phyloP scores from a whole-genome alignment of 2,113 vertebrate species.

The Motacilla tschutschensis region DNA sequence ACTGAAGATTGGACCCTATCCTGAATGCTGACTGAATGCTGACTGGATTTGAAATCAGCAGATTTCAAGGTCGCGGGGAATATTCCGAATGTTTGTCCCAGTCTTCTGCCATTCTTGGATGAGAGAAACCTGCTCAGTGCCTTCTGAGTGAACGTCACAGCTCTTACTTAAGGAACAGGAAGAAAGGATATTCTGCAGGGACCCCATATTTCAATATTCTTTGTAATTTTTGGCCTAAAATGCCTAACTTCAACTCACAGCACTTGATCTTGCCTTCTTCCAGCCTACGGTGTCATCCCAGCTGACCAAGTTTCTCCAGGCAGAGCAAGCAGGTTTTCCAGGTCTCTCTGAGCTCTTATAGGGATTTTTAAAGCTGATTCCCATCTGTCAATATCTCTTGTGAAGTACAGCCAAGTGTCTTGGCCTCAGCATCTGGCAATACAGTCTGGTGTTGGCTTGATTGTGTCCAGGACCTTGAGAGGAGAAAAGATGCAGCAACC shows the following conservation, averaged over 20 bases:
- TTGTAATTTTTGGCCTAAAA: neutral
- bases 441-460: neutral
- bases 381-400: neutral
- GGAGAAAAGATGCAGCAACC: neutral
- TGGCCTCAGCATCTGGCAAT: neutral
- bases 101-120: neutral
- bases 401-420: conserved; percentile 15
- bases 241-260: neutral
- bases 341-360: neutral
- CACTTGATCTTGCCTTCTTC: neutral
- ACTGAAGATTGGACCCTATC: neutral
- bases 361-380: neutral
- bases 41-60: neutral
- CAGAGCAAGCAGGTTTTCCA: neutral
- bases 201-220: neutral
- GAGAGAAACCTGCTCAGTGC: neutral
- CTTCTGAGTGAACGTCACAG: neutral
- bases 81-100: accelerated
- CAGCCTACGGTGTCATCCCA: neutral
- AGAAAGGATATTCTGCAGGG: neutral
- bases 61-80: neutral
- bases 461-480: neutral
- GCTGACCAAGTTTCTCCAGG: neutral
- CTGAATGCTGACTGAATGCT: neutral
- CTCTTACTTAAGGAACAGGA: neutral